These are phyloP conservation scores for Drosophila borealis DNA, from an alignment of 2,888 invertebrate genomes.

Conservation along the genomic window DNA sequence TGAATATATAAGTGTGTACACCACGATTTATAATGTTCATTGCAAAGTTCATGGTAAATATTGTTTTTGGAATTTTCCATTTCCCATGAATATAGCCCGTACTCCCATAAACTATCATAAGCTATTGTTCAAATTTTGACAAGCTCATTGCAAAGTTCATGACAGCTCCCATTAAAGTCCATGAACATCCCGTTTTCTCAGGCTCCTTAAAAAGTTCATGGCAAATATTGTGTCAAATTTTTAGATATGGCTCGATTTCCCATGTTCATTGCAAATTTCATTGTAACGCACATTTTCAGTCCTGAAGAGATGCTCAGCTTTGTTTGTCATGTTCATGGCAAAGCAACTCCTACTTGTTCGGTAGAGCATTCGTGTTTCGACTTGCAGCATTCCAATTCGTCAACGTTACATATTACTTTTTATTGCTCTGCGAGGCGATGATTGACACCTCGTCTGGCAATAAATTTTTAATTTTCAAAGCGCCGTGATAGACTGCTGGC, in stretches of 20 bases:
- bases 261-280: background rate
- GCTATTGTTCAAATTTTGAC: background rate
- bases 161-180: background rate
- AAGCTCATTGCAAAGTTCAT: background rate
- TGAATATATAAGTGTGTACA: no score
- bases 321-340: no score
- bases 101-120: no score
- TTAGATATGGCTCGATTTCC: background rate
- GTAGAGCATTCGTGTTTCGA: slow-evolving; percentile 23
- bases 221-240: background rate
- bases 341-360: no score
- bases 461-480: slow-evolving; percentile 84
- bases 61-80: background rate
- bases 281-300: background rate
- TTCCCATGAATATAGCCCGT: no score
- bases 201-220: background rate
- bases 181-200: background rate
- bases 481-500: slow-evolving; percentile 57
- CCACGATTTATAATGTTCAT: background rate
- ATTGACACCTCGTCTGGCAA: slow-evolving; percentile 82
- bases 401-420: slow-evolving; percentile 48
- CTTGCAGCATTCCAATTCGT: slow-evolving; percentile 12
- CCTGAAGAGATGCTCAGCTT: no score
- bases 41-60: background rate
- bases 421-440: slow-evolving; percentile 60